Evolutionary conservation across 2,888 invertebrate species (phyloP), one percentile per base, ranked within the genome.

Genomic region (Drosophila meridiana): DNA sequence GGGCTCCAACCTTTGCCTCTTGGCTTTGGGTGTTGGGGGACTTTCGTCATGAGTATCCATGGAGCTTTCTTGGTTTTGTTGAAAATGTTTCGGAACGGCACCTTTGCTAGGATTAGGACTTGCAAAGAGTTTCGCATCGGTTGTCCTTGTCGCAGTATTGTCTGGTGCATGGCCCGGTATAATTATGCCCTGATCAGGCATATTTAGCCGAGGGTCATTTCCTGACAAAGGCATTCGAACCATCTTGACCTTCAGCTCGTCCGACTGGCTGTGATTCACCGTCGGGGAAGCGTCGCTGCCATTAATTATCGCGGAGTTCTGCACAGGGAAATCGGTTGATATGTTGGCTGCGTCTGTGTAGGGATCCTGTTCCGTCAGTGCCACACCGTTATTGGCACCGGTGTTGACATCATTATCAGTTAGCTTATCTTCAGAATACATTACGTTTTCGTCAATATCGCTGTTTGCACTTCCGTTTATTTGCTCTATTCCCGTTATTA

Each of bases 201-300:
- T 38, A 20, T 68, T 69, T 2, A 50, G 26, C 0, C 64, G 52
- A 20, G 20, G 20, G 20, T 20, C 20, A 20, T 20, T 20, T 20
- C 20, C 20, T 20, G 20, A 20, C 20, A 20, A 20, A 20, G 20
- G 20, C 20, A 20, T 20, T 20, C 20, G 20, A 20, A 20, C 20
- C 20, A 20, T 20, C 20, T 20, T 20, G 20, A 20, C 20, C 20
- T 20, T 20, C 20, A 20, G 20, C 20, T 20, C 20, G 20, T 20
- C 92, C 42, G 80, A 71, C 61, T 91, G 89, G 0, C 81, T 85
- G 73, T 90, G 90, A 76, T 90, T 92, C 79, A 92, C 90, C 65
- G 91, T 92, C 64, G 83, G 89, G 28, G 82, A 80, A 50, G 90
- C 91, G 14, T 78, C 87, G 43, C 87, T 87, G 32, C 71, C 83